Evolutionary conservation across 2,113 vertebrate genomes (phyloP).

Genomic region (Manacus vitellinus): DNA sequence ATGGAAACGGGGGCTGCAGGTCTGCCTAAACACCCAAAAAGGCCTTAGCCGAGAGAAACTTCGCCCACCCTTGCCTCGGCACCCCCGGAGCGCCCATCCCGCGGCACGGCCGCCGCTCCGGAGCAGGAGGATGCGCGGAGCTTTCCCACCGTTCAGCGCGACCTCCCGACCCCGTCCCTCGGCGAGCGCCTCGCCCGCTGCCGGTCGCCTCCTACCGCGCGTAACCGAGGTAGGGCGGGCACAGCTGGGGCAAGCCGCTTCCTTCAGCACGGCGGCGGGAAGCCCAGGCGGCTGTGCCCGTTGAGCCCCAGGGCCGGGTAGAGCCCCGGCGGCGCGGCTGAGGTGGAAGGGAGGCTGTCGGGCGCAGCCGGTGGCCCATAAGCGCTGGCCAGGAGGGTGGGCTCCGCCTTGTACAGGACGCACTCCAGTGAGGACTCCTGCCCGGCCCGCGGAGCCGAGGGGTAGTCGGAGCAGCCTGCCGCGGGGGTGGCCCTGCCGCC

Average conservation of each 20-base stretch:
- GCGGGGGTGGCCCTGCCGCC: not conserved
- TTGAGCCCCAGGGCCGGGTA: constrained; percentile 70
- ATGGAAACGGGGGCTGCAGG: accelerated
- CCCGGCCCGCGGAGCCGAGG: not conserved
- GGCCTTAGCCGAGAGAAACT: not conserved
- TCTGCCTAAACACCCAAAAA: accelerated
- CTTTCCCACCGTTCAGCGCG: not conserved
- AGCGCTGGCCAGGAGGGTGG: not conserved
- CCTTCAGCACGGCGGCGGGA: constrained; percentile 70
- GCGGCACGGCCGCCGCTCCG: not conserved
- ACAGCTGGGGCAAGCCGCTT: constrained; percentile 69
- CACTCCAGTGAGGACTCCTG: constrained; percentile 67
- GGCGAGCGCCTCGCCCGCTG: not conserved
- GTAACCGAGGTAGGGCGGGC: constrained; percentile 75
- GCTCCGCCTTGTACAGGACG: constrained; percentile 72
- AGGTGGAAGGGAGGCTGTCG: constrained; percentile 63
- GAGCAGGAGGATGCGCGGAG: not conserved
- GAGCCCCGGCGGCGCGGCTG: constrained; percentile 45
- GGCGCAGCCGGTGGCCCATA: constrained; percentile 12
- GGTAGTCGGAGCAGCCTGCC: constrained; percentile 36
- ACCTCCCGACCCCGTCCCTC: not conserved
- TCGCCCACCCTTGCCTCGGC: not conserved
- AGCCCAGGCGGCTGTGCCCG: constrained; percentile 69
- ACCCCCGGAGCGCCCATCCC: not conserved
- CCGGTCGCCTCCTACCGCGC: too few species aligned